Base-by-base conservation (phyloP, 2,888 invertebrate species). In the Esperia sulphurella region DNA sequence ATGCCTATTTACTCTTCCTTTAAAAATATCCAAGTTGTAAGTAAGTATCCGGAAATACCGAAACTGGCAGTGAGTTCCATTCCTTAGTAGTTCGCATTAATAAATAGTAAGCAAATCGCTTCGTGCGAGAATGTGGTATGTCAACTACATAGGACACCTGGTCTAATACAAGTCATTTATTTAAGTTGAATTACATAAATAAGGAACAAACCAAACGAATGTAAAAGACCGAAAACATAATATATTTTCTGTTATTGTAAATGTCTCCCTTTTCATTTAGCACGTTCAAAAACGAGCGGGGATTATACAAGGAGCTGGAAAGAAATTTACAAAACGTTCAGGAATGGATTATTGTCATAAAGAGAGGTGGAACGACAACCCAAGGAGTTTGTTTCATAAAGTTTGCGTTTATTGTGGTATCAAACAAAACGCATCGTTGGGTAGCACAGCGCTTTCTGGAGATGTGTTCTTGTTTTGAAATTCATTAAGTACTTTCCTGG, bases 281-380 rank as follows among this genome's bases (percentile, higher is more conserved):
- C 57, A 48, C 67, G 60, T 64, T 68, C 59, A 65, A 53, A 64
- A 67, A 63, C 70, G 61, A 55, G 54, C 49, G 58, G 44, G 65
- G 63, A 65, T 69, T 71, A 69, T 66, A 66, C 73, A 66, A 64
- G 61, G 61, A 61, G 51, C 55, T 54, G 59, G 58, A 66, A 68
- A 56, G 70, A 74, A 21, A 74, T 75, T 74, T 68, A 68, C 59
- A 74, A 79, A 74, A 63, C 73, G 67, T 77, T 82, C 68, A 73
- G 67, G 67, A 77, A 77, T 72, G 72, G 79, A 84, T 85, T 82
- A 86, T 82, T 68, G 77, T 72, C 75, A 61, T 83, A 82, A 83
- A 83, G 75, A 71, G 72, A 70, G 65, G 58, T 58, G 67, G 70
- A 71, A 74, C 61, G 61, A 63, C 62, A 54, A 61, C 63, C 61